Percentiles rank a stretch among this genome's conserved stretches.
Conservation (phyloP, 1,140 invertebrate species). For the Sycobia sp. region DNA sequence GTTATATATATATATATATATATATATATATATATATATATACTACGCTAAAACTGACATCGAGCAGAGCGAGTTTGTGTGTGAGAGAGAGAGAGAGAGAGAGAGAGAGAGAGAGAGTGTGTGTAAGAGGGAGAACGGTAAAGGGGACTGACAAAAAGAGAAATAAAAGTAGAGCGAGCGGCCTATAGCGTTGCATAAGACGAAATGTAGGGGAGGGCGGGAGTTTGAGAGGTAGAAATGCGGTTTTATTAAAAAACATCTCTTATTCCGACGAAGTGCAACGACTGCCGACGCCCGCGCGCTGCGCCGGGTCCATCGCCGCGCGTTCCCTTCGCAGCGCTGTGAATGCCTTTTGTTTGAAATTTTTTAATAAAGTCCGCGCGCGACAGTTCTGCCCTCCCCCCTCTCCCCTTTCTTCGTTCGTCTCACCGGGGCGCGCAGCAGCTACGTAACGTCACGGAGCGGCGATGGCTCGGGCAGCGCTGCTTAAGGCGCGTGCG, state of each 20-base stretch:
- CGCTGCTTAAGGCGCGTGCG: neutral
- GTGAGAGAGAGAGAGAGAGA: too few species aligned
- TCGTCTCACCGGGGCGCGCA: neutral
- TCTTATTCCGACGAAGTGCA: constrained; percentile 30
- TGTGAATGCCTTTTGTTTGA: constrained; percentile 45
- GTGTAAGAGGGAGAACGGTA: neutral
- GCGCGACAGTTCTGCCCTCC: too few species aligned
- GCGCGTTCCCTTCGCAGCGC: neutral
- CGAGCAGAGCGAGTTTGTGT: too few species aligned
- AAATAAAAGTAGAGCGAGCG: constrained; percentile 6
- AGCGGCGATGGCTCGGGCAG: neutral
- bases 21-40: too few species aligned
- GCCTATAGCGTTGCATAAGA: constrained; percentile 5
- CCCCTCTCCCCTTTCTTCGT: neutral
- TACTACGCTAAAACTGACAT: too few species aligned
- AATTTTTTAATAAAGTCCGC: constrained; percentile 50
- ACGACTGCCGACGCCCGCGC: neutral
- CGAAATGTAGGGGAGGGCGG: constrained; percentile 14
- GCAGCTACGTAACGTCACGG: neutral
- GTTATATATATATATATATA: too few species aligned
- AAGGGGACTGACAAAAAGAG: neutral
- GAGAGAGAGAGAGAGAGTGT: too few species aligned
- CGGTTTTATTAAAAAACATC: constrained; percentile 44
- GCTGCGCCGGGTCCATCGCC: neutral
- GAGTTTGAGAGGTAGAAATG: constrained; percentile 12